Conservation (phyloP, 2,113 vertebrate genomes). For the Bostrychus sinensis region DNA sequence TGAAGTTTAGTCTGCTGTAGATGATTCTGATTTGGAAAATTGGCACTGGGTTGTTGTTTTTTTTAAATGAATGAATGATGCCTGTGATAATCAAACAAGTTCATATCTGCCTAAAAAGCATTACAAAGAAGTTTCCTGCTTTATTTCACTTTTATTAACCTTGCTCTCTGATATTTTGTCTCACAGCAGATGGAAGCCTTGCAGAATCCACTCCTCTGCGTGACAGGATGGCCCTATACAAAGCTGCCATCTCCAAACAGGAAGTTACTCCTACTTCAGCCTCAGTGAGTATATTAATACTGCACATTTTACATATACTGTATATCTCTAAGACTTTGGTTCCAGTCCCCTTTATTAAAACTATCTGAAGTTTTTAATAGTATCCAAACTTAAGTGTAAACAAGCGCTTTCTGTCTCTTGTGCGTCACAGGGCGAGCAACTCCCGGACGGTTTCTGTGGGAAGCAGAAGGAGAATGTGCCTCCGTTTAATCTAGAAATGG, state of each 20-base stretch:
- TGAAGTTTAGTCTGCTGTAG: not conserved
- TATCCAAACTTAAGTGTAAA: no score
- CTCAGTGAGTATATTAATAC: conserved; percentile 59
- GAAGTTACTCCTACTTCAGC: conserved; percentile 58
- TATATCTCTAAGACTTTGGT: no score
- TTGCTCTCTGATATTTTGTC: not conserved
- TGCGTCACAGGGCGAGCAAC: conserved; percentile 73
- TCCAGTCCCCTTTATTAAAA: no score
- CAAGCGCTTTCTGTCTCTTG: not conserved
- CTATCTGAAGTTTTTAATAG: no score
- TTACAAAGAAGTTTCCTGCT: no score
- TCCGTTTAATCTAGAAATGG: conserved; percentile 77
- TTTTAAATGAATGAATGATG: not conserved
- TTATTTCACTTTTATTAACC: no score
- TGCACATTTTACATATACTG: no score
- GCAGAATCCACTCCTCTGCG: conserved; percentile 87
- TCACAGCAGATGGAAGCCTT: conserved; percentile 68
- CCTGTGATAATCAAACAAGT: no score
- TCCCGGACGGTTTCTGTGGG: conserved; percentile 76
- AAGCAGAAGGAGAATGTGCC: conserved; percentile 94
- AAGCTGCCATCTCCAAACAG: conserved; percentile 91
- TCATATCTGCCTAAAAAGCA: no score
- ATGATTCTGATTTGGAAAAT: not conserved
- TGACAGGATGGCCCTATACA: conserved; percentile 94
- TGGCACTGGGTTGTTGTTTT: not conserved